A percentile compares a stretch with the other conserved stretches of the same genome.
phyloP scores from a whole-genome alignment of 2,113 vertebrate genomes.

The Psophia crepitans region DNA sequence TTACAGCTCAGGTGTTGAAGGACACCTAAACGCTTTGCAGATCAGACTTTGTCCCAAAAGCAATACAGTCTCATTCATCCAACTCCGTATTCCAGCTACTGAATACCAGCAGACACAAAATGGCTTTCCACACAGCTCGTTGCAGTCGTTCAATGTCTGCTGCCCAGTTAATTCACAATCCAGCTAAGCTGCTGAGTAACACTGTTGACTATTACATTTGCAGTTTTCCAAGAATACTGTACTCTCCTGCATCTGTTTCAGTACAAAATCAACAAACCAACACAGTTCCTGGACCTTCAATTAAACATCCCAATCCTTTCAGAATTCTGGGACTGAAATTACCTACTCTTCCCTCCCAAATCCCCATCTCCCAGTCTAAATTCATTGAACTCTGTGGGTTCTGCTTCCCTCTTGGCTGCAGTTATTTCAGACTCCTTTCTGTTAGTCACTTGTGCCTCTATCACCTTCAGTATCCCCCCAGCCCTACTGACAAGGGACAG shows the following conservation, averaged over 20 bases:
- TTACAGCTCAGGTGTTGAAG: background rate
- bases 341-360: background rate
- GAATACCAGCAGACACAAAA: background rate
- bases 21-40: background rate
- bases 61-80: background rate
- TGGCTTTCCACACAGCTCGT: background rate
- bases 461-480: background rate
- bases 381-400: background rate
- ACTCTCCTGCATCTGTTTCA: background rate
- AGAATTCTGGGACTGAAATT: background rate
- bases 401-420: background rate
- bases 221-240: background rate
- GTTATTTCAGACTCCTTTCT: background rate
- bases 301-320: background rate
- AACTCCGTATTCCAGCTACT: background rate
- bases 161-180: background rate
- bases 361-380: background rate
- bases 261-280: background rate
- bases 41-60: background rate
- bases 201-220: background rate
- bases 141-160: background rate
- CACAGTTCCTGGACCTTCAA: background rate
- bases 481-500: background rate
- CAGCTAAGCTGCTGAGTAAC: background rate
- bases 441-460: background rate